Evolutionary conservation across 2,797 vertebrate genomes (phyloP), one percentile per base, ranked within the genome.

Genomic region (Scyliorhinus canicula): DNA sequence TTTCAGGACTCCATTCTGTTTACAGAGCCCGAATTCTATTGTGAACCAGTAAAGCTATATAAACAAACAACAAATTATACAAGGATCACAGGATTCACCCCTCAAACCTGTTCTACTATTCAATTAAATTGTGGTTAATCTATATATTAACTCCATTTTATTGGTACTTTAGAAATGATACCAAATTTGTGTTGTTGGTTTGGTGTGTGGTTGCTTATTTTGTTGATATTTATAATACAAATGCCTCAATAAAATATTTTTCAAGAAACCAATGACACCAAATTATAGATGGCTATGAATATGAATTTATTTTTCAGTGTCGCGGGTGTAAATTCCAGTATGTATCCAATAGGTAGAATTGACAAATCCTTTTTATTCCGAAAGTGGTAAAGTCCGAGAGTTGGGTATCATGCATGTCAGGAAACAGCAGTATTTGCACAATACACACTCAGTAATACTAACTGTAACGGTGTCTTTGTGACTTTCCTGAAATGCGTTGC

Each of bases 31-130:
- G 71, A 98, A 98, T 95, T 98, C 98, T 95, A 98, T 97, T 31
- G 98, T 98, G 95, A 99, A 99, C 98, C 98, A 98, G 95, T 98
- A 98, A 57, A 99, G 95, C 97, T 98, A 95, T 28, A 93, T 93
- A 55, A 84, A 52, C 14, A 94, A 71, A 94, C 28, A 74, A 19
- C 21, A 93, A 57, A 19, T 57, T 90, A 90, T 24, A 26, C 7
- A 12, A 31, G 21, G 84, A 12, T 19, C 77, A 77, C n/a, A 3
- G 5, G 8, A 12, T 28, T 12, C 0, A 31, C 7, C 50, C 50
- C 16, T 86, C 44, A 31, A 52, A 50, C 50, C 28, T 28, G 47
- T 28, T 86, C 50, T 12, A 52, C 7, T 28, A 55, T 88, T 57
- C 52, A 88, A 1, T 55, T 31, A 4, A 12, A 55, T 88, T 3